Evolutionary conservation across 2,797 vertebrate species (phyloP), one percentile per base, ranked within the genome.

Genomic region (Peromyscus melanophrys): DNA sequence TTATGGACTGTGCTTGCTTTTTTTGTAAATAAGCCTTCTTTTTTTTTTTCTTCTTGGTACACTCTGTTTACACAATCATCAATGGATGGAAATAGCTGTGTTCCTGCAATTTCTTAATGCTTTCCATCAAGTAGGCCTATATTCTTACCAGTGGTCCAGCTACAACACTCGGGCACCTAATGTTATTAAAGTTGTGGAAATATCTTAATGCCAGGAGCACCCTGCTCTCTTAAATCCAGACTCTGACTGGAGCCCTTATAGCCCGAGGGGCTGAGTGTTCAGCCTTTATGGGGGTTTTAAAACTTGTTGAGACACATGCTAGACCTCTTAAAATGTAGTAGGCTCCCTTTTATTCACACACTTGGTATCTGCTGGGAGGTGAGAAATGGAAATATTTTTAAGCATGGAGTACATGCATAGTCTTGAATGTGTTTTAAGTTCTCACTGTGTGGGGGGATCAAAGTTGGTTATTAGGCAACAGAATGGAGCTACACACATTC

Each of bases 1-100:
- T 98, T 98, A 98, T 98, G 95, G 97, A 96, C 97, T 98, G 96
- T 84, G 96, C 94, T 95, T 98, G 80, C 92, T 96, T 97, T 96
- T 52, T 95, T 94, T 95, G 94, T 96, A 98, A 98, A 97, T 98
- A 97, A 90, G 96, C 97, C 89, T 95, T 76, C 65, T 98, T 98
- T 97, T 98, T 59, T 57, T 87, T 46, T 57, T 19, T 73, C 94
- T 97, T 90, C 96, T 96, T 95, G 81, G 63, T 98, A 92, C 43
- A 78, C 82, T 97, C 98, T 97, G 85, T 93, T 98, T 98, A 97
- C 95, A 67, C 97, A 97, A 98, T 98, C 98, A 96, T 97, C 96
- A 97, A 27, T 96, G 73, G 97, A 96, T 95, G 25, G 78, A 92
- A 96, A 96, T 97, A 94, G 80, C 96, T 97, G 71, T 95, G 49